These are phyloP conservation scores for Synergus laeviventris DNA, from an alignment of 2,888 invertebrate species.

Conservation along the genomic window DNA sequence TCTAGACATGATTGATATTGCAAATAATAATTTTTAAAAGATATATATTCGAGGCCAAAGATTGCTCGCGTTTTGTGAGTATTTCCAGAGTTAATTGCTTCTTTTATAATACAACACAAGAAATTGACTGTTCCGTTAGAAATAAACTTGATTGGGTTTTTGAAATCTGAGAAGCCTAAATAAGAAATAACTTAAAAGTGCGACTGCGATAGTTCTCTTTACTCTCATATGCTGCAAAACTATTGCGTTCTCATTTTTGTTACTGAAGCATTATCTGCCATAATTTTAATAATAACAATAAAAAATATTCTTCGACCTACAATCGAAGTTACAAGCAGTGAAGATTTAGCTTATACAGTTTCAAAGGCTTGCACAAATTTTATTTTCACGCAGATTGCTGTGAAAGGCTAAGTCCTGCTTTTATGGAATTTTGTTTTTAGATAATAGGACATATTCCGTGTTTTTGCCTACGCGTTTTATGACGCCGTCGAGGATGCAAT, in stretches of 20 bases:
- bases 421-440: slow-evolving; percentile 15
- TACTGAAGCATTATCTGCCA: slow-evolving; percentile 22
- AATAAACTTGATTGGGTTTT: slow-evolving; percentile 7
- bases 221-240: neutral
- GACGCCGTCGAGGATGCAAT: neutral
- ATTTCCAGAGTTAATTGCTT: slow-evolving; percentile 24
- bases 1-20: neutral
- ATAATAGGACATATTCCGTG: slow-evolving; percentile 12
- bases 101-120: slow-evolving; percentile 8
- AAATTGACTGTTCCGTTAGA: slow-evolving; percentile 21
- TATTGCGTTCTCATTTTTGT: slow-evolving; percentile 15
- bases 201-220: slow-evolving; percentile 1
- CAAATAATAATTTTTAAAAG: slow-evolving; percentile 30
- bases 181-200: neutral
- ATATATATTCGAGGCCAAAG: slow-evolving; percentile 34
- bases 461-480: slow-evolving; percentile 16
- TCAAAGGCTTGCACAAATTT: slow-evolving; percentile 33
- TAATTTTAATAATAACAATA: slow-evolving; percentile 10
- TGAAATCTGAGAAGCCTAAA: slow-evolving; percentile 17
- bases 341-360: slow-evolving; percentile 14
- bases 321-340: slow-evolving; percentile 10
- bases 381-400: neutral
- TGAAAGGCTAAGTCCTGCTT: neutral
- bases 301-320: slow-evolving; percentile 17
- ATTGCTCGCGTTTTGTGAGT: slow-evolving; percentile 23